Evolutionary conservation across 2,888 invertebrate genomes (phyloP).

Genomic region (Acanthosepion esculentum): DNA sequence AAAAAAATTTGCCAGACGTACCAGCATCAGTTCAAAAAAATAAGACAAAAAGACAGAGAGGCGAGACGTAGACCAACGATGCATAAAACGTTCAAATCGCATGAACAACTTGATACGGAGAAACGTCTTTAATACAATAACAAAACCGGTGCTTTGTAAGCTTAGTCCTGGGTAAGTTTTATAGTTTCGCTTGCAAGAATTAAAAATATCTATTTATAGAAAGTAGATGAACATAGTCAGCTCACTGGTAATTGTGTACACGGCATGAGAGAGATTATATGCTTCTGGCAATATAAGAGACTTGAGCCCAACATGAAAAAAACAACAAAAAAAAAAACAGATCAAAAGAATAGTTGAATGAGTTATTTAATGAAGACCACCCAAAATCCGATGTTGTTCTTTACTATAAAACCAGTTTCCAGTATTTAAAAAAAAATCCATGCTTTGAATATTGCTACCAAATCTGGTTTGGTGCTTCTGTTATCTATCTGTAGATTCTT

Average conservation of each 20-base stretch:
- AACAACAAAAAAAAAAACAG: background rate
- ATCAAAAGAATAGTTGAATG: background rate
- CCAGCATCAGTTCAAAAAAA: background rate
- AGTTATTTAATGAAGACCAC: background rate
- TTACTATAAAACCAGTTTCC: background rate
- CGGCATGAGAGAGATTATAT: background rate
- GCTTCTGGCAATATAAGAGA: background rate
- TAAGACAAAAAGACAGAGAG: background rate
- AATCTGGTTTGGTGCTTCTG: too few species aligned
- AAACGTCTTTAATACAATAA: background rate
- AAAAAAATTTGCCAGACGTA: too few species aligned
- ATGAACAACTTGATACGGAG: background rate
- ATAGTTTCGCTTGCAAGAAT: background rate
- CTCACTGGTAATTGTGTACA: background rate
- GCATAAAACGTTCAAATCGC: background rate
- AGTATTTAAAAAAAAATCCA: background rate
- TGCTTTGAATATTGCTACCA: too few species aligned
- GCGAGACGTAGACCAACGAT: background rate
- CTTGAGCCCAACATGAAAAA: background rate
- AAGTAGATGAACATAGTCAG: background rate
- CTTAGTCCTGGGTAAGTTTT: background rate
- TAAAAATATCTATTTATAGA: conserved; percentile 1
- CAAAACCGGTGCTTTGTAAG: background rate
- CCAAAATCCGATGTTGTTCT: background rate
- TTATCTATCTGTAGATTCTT: too few species aligned